Conservation (phyloP, 2,888 invertebrate genomes). For the Anticlea derivata region DNA sequence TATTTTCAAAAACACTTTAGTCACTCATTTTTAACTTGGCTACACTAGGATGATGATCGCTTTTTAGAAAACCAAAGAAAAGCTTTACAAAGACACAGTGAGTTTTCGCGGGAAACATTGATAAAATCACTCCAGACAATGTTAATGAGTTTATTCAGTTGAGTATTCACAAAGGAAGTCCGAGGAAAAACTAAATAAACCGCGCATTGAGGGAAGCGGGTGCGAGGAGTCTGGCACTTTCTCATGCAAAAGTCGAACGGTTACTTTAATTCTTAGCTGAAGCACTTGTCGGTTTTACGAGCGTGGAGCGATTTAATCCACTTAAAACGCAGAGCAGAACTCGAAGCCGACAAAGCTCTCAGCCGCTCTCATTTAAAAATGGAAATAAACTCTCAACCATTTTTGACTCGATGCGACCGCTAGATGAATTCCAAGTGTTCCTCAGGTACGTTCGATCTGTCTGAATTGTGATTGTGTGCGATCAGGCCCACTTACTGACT, state of each 20-base stretch:
- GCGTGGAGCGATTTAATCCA: slow-evolving; percentile 84
- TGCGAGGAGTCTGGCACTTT: slow-evolving; percentile 75
- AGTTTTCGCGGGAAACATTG: slow-evolving; percentile 51
- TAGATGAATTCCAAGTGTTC: slow-evolving; percentile 79
- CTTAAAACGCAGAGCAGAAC: slow-evolving; percentile 84
- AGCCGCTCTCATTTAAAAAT: slow-evolving; percentile 84
- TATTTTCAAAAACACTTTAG: no score
- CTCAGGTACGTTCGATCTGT: slow-evolving; percentile 60
- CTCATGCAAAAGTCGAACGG: slow-evolving; percentile 83
- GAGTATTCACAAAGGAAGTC: slow-evolving; percentile 65
- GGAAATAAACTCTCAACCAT: slow-evolving; percentile 82
- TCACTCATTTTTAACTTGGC: no score
- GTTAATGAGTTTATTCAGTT: slow-evolving; percentile 74
- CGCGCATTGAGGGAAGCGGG: slow-evolving; percentile 66
- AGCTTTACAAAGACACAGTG: background rate
- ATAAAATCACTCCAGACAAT: slow-evolving; percentile 55
- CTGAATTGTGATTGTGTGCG: slow-evolving; percentile 36
- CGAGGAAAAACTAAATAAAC: slow-evolving; percentile 71
- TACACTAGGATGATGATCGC: no score
- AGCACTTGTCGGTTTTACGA: slow-evolving; percentile 84
- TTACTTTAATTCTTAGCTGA: slow-evolving; percentile 82
- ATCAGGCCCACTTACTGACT: slow-evolving; percentile 20
- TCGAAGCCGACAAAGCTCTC: slow-evolving; percentile 82
- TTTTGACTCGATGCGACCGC: slow-evolving; percentile 78
- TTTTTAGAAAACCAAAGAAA: background rate